These are phyloP conservation scores for Notoglanidium macrostoma DNA, from an alignment of 2,797 vertebrate genomes.

Conservation along the genomic window DNA sequence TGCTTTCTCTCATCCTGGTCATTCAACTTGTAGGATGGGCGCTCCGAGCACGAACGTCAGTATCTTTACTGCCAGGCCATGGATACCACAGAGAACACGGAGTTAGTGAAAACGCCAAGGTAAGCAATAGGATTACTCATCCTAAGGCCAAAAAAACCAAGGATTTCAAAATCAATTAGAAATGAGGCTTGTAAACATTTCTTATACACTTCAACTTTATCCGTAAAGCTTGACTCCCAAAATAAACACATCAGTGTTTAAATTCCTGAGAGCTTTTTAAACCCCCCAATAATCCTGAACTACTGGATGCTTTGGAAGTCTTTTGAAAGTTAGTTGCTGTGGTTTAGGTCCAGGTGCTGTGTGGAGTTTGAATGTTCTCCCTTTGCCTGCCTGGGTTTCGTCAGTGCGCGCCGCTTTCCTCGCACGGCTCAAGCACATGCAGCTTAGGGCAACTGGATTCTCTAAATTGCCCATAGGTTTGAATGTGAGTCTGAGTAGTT, in stretches of 20 bases:
- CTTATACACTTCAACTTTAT: not conserved
- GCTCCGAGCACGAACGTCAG: slow-evolving; percentile 92
- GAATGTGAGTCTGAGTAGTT: no score
- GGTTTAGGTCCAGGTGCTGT: not conserved
- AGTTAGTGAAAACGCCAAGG: slow-evolving; percentile 94
- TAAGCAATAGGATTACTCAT: slow-evolving; percentile 62
- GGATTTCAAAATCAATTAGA: no score
- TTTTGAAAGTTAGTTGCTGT: not conserved
- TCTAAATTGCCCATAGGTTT: no score
- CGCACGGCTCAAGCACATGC: no score
- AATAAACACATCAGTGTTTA: not conserved
- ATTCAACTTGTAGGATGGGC: slow-evolving; percentile 80
- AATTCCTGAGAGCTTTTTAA: not conserved
- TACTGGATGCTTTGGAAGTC: not conserved
- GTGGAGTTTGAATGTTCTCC: no score
- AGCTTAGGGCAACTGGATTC: no score
- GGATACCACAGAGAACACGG: slow-evolving; percentile 82
- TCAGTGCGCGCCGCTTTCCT: no score
- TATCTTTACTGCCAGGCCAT: slow-evolving; percentile 92
- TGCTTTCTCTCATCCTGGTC: slow-evolving; percentile 13
- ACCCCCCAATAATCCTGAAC: not conserved
- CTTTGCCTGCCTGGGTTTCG: no score
- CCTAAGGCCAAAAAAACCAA: not conserved
- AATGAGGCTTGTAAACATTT: not conserved
- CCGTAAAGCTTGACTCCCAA: not conserved